A percentile compares a stretch with the other conserved stretches of the same genome.
Evolutionary conservation across 1,140 invertebrate genomes (phyloP).

Genomic region (Trachymyrmex cornetzi): DNA sequence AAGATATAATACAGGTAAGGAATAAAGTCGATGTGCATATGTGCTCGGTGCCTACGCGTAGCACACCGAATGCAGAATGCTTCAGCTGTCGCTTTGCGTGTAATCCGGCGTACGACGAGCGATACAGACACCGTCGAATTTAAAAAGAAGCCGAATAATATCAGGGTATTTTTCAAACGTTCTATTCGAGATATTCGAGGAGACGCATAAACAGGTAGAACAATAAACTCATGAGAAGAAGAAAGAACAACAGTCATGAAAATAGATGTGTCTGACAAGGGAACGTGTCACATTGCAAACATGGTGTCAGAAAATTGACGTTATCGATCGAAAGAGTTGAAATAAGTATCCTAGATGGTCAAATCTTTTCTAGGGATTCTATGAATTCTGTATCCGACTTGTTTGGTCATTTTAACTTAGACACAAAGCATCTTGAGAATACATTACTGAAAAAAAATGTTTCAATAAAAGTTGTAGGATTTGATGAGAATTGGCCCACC

Average conservation of each 20-base stretch:
- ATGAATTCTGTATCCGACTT: too few species aligned
- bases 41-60: not conserved
- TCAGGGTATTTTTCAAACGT: not conserved
- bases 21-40: constrained; percentile 18
- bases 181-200: not conserved
- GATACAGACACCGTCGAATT: constrained; percentile 20
- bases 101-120: constrained; percentile 9
- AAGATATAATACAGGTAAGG: constrained; percentile 41
- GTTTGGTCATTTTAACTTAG: too few species aligned
- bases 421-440: too few species aligned
- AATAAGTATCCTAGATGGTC: too few species aligned
- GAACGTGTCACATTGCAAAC: too few species aligned
- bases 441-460: too few species aligned
- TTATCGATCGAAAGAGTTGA: too few species aligned
- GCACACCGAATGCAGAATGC: constrained; percentile 5
- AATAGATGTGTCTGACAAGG: not conserved
- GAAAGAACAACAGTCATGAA: not conserved
- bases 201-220: not conserved
- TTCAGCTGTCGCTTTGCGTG: constrained; percentile 14
- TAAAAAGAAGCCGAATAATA: not conserved
- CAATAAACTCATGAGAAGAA: not conserved
- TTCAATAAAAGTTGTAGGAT: too few species aligned
- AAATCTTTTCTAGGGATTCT: too few species aligned
- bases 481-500: too few species aligned
- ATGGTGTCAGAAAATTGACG: too few species aligned